Evolutionary conservation across 1,140 invertebrate genomes (phyloP).

Genomic region (Aplysia californica): DNA sequence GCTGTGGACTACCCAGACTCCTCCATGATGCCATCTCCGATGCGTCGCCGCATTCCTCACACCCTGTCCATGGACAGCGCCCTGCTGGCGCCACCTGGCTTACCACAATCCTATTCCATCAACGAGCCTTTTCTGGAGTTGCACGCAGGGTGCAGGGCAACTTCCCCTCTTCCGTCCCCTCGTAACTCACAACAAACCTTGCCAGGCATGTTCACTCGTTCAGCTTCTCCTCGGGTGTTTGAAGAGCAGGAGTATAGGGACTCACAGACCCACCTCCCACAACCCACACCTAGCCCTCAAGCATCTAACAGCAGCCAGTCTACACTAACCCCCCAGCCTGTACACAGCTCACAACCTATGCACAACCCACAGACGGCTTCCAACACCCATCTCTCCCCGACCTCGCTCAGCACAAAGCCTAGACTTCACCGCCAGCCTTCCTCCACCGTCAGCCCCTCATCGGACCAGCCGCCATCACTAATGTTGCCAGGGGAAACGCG

Average conservation of each 20-base stretch:
- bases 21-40: neutral
- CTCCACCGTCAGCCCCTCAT: too few relatives aligned
- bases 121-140: slow-evolving; percentile 25
- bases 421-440: too few relatives aligned
- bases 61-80: slow-evolving; percentile 29
- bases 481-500: too few relatives aligned
- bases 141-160: slow-evolving; percentile 20
- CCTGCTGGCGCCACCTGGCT: slow-evolving; percentile 17
- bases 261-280: neutral
- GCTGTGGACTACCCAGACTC: slow-evolving; percentile 11
- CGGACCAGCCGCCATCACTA: too few relatives aligned
- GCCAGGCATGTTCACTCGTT: slow-evolving; percentile 25
- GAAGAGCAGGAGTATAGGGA: neutral
- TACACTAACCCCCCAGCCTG: neutral
- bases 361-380: neutral
- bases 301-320: neutral
- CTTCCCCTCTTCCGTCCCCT: slow-evolving; percentile 21
- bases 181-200: slow-evolving; percentile 27
- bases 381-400: neutral
- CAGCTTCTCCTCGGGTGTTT: slow-evolving; percentile 1
- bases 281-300: neutral
- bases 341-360: neutral
- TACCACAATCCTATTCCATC: neutral
- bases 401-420: neutral
- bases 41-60: slow-evolving; percentile 28